Conservation (phyloP, 2,888 invertebrate genomes). For the Nemotelus pantherinus region DNA sequence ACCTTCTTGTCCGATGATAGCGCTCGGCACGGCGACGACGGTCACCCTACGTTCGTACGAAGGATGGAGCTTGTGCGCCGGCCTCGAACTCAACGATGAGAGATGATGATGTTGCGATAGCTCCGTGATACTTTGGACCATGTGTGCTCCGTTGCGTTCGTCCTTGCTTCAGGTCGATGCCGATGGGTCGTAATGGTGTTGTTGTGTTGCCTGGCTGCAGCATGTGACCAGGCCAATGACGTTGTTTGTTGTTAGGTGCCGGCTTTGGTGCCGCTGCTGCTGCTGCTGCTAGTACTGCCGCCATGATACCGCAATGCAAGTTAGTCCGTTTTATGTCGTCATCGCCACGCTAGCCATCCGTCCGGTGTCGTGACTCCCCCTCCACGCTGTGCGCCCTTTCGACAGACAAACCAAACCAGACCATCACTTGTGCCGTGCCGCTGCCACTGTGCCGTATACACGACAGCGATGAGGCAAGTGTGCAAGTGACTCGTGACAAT, state of each 20-base stretch:
- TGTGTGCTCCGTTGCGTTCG: slow-evolving; percentile 5
- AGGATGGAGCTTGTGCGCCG: slow-evolving; percentile 30
- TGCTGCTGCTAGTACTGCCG: not conserved
- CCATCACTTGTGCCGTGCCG: slow-evolving; percentile 10
- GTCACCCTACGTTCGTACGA: slow-evolving; percentile 11
- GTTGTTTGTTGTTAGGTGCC: not conserved
- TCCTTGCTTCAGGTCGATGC: slow-evolving; percentile 1
- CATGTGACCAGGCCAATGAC: slow-evolving; percentile 26
- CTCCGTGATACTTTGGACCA: slow-evolving; percentile 6
- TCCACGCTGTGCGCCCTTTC: not conserved
- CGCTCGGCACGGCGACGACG: not conserved
- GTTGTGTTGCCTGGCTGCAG: not conserved
- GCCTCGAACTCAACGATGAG: slow-evolving; percentile 12
- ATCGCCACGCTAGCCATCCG: slow-evolving; percentile 1
- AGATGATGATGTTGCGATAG: slow-evolving; percentile 13
- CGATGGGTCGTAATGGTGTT: slow-evolving; percentile 10
- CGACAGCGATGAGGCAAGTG: not conserved
- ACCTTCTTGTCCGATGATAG: slow-evolving; percentile 17
- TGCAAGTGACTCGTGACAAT: not conserved
- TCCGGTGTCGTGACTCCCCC: slow-evolving; percentile 2
- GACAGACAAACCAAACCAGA: not conserved
- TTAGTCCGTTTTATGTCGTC: not conserved
- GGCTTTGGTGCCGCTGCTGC: not conserved
- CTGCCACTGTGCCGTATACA: not conserved
- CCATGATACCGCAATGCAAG: slow-evolving; percentile 4